Conservation (phyloP, 2,113 vertebrate species). For the Macaca nemestrina region DNA sequence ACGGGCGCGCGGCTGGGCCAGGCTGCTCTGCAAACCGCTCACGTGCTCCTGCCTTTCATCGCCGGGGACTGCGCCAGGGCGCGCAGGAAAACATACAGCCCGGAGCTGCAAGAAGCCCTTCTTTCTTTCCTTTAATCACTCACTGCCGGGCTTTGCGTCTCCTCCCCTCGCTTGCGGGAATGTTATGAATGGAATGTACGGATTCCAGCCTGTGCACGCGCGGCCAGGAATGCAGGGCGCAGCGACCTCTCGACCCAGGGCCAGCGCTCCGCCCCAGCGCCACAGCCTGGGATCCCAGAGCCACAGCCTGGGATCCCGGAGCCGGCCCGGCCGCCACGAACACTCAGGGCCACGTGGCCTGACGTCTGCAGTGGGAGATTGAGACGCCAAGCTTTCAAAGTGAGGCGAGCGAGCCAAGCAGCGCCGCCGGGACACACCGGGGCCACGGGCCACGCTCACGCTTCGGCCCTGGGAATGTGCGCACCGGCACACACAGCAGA, state of each 20-base stretch:
- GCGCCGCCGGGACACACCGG: too few species aligned
- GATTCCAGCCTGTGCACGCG: slow-evolving; percentile 19
- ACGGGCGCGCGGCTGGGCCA: neutral
- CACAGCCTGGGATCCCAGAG: neutral
- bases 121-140: slow-evolving; percentile 17
- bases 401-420: neutral
- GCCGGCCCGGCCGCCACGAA: neutral
- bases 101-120: neutral
- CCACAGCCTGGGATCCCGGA: neutral
- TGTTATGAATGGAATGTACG: slow-evolving; percentile 76
- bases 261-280: neutral
- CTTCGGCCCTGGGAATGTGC: neutral
- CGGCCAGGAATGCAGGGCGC: slow-evolving; percentile 26
- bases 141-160: neutral
- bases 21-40: neutral
- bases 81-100: neutral
- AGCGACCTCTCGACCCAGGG: neutral
- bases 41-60: neutral
- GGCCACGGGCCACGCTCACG: too few species aligned
- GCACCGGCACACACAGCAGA: too few species aligned
- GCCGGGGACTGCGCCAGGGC: neutral
- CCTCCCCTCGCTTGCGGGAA: neutral
- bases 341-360: neutral
- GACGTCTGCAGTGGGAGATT: neutral
- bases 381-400: neutral